A percentile compares a stretch with the other conserved stretches of the same genome.
Conservation (phyloP, 2,888 invertebrate genomes). For the Apamea anceps region DNA sequence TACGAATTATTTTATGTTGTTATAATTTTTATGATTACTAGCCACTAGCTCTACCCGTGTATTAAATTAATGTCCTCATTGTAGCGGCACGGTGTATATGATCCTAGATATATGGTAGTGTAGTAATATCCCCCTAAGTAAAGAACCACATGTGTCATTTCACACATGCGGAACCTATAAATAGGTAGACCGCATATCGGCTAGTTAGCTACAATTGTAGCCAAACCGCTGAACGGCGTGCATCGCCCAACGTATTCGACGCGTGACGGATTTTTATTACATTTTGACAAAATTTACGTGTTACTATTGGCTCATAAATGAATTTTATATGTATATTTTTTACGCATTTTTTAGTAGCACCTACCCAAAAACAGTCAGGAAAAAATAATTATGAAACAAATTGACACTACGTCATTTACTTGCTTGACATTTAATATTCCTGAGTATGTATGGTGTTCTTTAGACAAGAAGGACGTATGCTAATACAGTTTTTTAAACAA, state of each 20-base stretch:
- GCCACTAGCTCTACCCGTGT: neutral
- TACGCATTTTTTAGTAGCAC: neutral
- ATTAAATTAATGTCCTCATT: neutral
- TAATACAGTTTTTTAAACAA: neutral
- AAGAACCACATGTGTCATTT: constrained; percentile 46
- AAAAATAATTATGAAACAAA: neutral
- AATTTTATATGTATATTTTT: neutral
- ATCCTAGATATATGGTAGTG: neutral
- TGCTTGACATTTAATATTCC: no score
- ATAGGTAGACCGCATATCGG: constrained; percentile 59
- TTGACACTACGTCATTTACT: neutral
- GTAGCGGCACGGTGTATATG: neutral
- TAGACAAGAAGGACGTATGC: neutral
- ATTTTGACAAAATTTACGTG: constrained; percentile 34
- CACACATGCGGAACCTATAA: constrained; percentile 46
- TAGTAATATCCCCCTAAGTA: neutral
- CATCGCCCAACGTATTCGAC: constrained; percentile 52
- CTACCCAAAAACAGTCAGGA: neutral
- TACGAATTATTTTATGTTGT: neutral
- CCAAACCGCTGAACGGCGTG: constrained; percentile 62
- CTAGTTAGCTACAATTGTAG: constrained; percentile 68
- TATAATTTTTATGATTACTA: neutral
- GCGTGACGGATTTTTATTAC: constrained; percentile 50
- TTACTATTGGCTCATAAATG: constrained; percentile 16
- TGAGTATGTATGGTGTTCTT: neutral